Conservation (phyloP, 2,888 invertebrate genomes). For the Acronicta aceris region DNA sequence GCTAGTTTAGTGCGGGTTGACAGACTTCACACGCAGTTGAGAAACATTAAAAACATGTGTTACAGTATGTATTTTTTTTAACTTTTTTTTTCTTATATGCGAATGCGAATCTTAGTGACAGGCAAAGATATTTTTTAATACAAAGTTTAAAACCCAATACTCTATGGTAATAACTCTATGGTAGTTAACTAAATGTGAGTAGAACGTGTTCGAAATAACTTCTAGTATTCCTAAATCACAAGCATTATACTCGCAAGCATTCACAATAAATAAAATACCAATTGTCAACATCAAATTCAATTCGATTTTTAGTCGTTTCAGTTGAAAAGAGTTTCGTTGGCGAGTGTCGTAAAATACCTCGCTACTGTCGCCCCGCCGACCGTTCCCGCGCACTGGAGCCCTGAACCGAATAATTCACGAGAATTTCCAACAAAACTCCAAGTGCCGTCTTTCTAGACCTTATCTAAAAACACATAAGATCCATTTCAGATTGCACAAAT, state of each 20-base stretch:
- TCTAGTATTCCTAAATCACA: conserved; percentile 33
- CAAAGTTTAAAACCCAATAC: neutral
- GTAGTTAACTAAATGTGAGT: neutral
- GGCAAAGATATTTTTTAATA: neutral
- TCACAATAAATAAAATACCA: conserved; percentile 64
- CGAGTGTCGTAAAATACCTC: conserved; percentile 73
- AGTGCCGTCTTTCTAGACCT: conserved; percentile 45
- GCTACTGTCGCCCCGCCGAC: conserved; percentile 65
- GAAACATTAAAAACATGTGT: too few relatives aligned
- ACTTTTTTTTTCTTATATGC: too few relatives aligned
- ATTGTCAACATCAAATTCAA: conserved; percentile 70
- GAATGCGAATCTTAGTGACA: too few relatives aligned
- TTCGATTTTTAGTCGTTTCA: conserved; percentile 69
- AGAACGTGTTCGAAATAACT: conserved; percentile 14
- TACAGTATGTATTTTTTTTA: too few relatives aligned
- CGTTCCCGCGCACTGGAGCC: conserved; percentile 66
- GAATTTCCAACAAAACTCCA: conserved; percentile 56
- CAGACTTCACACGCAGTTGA: too few relatives aligned
- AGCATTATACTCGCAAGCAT: conserved; percentile 34
- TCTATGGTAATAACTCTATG: neutral
- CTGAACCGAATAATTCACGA: conserved; percentile 77
- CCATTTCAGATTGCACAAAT: conserved; percentile 48
- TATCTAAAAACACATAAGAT: conserved; percentile 44
- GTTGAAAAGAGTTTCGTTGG: conserved; percentile 69
- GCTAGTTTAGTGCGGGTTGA: too few relatives aligned